A percentile compares a stretch with the other conserved stretches of the same genome.
Conservation (phyloP, 2,113 vertebrate genomes). For the Castor canadensis region DNA sequence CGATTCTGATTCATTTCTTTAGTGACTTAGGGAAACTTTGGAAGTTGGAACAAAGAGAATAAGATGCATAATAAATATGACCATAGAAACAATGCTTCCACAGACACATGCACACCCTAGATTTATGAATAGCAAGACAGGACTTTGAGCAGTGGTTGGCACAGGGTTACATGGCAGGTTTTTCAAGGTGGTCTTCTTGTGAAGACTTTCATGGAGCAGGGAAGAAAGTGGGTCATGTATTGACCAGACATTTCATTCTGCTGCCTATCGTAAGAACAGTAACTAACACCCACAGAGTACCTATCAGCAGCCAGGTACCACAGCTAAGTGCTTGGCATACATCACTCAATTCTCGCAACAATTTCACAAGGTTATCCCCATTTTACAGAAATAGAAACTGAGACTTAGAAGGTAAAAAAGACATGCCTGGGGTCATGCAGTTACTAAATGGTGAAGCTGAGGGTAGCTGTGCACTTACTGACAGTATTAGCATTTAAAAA, state of each 20-base stretch:
- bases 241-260: neutral
- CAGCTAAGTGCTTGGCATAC: neutral
- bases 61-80: neutral
- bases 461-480: neutral
- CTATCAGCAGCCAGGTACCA: neutral
- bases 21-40: neutral
- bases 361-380: neutral
- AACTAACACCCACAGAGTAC: neutral
- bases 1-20: constrained; percentile 40
- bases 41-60: constrained; percentile 15
- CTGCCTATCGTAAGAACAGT: neutral
- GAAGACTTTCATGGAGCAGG: neutral
- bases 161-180: neutral
- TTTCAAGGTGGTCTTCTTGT: neutral
- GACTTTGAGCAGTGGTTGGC: neutral
- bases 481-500: constrained; percentile 23
- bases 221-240: neutral
- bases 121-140: neutral
- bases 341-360: neutral
- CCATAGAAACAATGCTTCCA: neutral
- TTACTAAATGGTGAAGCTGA: neutral
- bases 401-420: neutral
- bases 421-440: neutral
- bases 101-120: rapidly evolving
- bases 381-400: constrained; percentile 27